A percentile compares a stretch with the other conserved stretches of the same genome.
Conservation (phyloP, 2,113 vertebrate genomes). For the Chamaea fasciata region DNA sequence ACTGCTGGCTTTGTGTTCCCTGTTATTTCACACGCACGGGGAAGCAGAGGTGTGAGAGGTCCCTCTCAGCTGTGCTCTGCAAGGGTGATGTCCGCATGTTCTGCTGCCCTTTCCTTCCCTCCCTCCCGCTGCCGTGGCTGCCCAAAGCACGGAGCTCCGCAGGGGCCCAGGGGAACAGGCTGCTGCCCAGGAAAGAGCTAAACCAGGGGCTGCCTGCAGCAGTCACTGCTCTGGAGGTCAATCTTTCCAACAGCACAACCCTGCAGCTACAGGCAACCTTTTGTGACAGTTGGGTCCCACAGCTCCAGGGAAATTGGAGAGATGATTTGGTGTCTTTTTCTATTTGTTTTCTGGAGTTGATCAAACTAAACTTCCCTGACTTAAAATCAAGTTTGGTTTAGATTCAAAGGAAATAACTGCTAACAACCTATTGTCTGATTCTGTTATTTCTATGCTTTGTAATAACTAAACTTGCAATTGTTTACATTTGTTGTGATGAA, state of each 20-base stretch:
- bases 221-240: neutral
- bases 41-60: neutral
- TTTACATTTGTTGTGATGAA: neutral
- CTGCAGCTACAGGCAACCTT: conserved; percentile 7
- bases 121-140: neutral
- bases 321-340: conserved; percentile 17
- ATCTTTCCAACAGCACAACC: neutral
- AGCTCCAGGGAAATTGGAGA: neutral
- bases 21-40: neutral
- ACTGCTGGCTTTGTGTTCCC: neutral
- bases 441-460: neutral
- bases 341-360: conserved; percentile 4
- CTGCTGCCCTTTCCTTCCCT: neutral
- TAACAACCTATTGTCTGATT: neutral
- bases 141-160: neutral
- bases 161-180: neutral
- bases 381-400: neutral
- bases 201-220: neutral
- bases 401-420: neutral
- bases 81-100: neutral
- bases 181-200: neutral
- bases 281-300: neutral
- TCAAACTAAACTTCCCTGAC: conserved; percentile 15
- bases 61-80: neutral
- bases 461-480: neutral